Evolutionary conservation across 2,113 vertebrate genomes (phyloP).

Genomic region (Delphinapterus leucas): DNA sequence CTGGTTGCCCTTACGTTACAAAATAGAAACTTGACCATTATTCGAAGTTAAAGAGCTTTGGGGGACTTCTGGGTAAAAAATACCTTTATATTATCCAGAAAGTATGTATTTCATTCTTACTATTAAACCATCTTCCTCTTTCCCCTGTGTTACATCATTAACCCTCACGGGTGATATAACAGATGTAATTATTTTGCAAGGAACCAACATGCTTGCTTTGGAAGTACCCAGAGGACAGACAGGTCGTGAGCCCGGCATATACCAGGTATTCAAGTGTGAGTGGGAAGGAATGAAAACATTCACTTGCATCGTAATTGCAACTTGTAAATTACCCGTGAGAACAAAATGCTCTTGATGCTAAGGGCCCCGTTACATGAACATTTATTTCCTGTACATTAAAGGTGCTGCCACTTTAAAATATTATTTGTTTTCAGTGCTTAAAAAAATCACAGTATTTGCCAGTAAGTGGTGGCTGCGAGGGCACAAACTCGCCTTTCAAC

Average conservation of each 20-base stretch:
- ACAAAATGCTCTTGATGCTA: not conserved
- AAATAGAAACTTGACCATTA: not conserved
- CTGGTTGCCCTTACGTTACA: not conserved
- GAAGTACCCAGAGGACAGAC: not conserved
- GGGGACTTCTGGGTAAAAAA: not conserved
- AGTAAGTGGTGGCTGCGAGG: not conserved
- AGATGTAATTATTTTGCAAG: not conserved
- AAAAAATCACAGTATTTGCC: not conserved
- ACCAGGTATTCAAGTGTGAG: not conserved
- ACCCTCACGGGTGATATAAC: not conserved
- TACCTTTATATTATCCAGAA: not conserved
- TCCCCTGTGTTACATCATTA: no score
- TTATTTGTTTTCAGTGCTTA: constrained; percentile 10
- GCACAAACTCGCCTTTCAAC: not conserved
- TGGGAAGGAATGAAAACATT: not conserved
- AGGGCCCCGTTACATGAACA: not conserved
- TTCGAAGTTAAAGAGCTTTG: not conserved
- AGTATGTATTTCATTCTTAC: not conserved
- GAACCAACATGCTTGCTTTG: not conserved
- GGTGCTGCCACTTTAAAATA: not conserved
- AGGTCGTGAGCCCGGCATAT: not conserved
- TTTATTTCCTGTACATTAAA: not conserved
- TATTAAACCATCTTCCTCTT: not conserved
- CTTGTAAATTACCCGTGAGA: not conserved
- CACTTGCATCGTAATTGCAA: not conserved